phyloP scores from a whole-genome alignment of 2,113 vertebrate species.

The Clinocottus analis region DNA sequence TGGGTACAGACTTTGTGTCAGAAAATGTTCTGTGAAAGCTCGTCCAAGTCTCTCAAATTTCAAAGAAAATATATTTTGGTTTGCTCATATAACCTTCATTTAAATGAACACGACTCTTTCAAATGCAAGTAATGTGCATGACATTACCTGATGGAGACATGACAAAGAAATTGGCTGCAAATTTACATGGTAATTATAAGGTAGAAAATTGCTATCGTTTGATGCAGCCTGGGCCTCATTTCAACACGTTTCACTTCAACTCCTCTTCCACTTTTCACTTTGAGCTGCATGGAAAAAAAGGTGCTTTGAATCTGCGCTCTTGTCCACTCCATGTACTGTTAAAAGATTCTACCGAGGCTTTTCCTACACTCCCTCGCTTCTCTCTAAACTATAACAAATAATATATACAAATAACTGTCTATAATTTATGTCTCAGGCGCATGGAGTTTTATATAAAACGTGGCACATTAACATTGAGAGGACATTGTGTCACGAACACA shows the following conservation, averaged over 20 bases:
- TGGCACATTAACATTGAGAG: conserved; percentile 1
- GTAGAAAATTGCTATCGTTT: conserved; percentile 28
- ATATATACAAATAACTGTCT: background rate
- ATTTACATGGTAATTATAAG: conserved; percentile 18
- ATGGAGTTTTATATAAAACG: background rate
- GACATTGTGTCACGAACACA: conserved; percentile 25
- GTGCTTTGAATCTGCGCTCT: background rate
- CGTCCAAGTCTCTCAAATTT: background rate
- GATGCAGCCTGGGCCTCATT: background rate
- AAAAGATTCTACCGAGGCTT: background rate
- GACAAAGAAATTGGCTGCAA: conserved; percentile 6
- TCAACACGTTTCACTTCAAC: background rate
- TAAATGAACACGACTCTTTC: conserved; percentile 4
- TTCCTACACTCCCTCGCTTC: background rate
- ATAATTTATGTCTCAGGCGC: background rate
- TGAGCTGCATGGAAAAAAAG: background rate
- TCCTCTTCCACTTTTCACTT: background rate
- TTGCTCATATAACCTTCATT: background rate
- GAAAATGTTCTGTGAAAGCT: background rate
- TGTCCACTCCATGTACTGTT: background rate
- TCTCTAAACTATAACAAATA: background rate
- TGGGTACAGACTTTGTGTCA: background rate
- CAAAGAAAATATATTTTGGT: background rate
- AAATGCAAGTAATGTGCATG: conserved; percentile 2
- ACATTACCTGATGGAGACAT: conserved; percentile 10